phyloP scores from a whole-genome alignment of 2,113 vertebrate species.

The Toxostoma redivivum region DNA sequence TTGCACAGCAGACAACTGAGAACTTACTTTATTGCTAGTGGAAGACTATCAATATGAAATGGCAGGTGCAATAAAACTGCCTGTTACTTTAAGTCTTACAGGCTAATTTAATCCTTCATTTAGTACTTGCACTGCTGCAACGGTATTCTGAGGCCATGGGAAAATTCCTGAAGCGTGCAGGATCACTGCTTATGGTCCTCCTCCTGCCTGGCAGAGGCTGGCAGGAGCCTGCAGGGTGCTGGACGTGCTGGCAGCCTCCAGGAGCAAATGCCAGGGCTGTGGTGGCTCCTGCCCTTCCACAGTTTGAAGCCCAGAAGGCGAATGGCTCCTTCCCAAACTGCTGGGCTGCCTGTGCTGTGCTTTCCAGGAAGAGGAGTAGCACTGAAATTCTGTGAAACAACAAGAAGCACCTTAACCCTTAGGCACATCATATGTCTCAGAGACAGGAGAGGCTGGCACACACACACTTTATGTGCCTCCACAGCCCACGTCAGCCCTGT shows the following conservation, averaged over 20 bases:
- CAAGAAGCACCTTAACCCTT: neutral
- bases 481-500: neutral
- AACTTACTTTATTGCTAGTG: neutral
- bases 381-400: neutral
- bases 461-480: neutral
- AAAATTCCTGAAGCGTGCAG: neutral
- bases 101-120: conserved; percentile 24
- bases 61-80: neutral
- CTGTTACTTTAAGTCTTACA: neutral
- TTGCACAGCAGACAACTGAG: neutral
- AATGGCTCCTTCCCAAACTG: neutral
- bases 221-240: neutral
- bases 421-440: accelerated
- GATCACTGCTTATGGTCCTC: neutral
- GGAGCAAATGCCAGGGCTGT: neutral
- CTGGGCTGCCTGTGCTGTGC: neutral
- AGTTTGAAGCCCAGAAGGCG: neutral
- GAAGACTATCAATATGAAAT: neutral
- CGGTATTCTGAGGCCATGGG: neutral
- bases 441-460: neutral
- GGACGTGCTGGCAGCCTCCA: accelerated
- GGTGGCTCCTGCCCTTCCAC: neutral
- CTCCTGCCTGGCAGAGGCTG: neutral
- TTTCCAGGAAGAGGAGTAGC: neutral
- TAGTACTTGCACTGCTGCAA: neutral